A percentile compares a stretch with the other conserved stretches of the same genome.
phyloP scores from a whole-genome alignment of 2,888 invertebrate species.

The Troglohyphantes excavatus region DNA sequence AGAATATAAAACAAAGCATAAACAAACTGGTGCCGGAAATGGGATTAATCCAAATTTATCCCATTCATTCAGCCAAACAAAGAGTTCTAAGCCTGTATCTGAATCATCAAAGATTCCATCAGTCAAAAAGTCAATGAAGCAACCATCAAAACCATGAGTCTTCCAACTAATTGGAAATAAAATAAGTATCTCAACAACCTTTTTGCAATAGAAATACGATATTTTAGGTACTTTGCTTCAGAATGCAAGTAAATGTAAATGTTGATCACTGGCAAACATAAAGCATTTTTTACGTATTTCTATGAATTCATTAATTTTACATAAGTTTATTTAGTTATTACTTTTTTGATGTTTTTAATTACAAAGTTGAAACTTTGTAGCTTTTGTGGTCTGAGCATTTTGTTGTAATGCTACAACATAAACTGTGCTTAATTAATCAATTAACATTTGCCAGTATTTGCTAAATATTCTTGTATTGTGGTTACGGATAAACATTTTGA shows the following conservation, averaged over 20 bases:
- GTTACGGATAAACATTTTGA: constrained; percentile 45
- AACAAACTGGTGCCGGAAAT: constrained; percentile 35
- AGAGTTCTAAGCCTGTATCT: constrained; percentile 25
- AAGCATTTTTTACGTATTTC: too few species aligned
- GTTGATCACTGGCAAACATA: too few species aligned
- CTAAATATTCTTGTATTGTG: constrained; percentile 50
- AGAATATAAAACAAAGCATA: constrained; percentile 56
- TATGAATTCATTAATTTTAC: neutral
- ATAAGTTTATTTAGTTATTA: constrained; percentile 26
- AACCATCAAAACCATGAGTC: constrained; percentile 34
- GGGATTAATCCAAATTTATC: constrained; percentile 5
- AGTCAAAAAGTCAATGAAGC: constrained; percentile 44
- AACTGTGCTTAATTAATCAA: constrained; percentile 50
- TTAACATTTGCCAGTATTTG: constrained; percentile 72
- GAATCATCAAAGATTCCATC: constrained; percentile 74
- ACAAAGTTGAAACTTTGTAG: constrained; percentile 28
- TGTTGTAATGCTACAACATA: constrained; percentile 48
- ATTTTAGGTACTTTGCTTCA: too few species aligned
- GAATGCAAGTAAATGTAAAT: too few species aligned
- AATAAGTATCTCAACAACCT: too few species aligned
- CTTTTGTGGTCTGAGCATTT: constrained; percentile 12
- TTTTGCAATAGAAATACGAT: too few species aligned
- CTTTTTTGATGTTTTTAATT: constrained; percentile 15
- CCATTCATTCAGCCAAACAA: constrained; percentile 28
- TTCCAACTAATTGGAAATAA: constrained; percentile 26